These are phyloP conservation scores for Sinocyclocheilus rhinocerous DNA, from an alignment of 2,113 vertebrate species.

Conservation along the genomic window DNA sequence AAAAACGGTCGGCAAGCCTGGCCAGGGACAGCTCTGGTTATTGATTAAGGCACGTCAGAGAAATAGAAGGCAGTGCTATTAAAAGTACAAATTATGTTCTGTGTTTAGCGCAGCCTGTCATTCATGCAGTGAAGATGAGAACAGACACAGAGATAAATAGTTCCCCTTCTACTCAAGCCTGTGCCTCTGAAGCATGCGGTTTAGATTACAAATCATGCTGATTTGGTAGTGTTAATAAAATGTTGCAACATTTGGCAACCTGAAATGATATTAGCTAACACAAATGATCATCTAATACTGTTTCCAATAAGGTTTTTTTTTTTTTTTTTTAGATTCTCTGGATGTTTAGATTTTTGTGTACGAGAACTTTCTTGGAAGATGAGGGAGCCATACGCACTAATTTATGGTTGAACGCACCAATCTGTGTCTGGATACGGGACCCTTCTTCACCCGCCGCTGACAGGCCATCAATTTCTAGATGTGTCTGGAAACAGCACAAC, in stretches of 20 bases:
- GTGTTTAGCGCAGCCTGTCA: constrained; percentile 71
- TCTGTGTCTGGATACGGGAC: not conserved
- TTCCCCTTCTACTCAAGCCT: constrained; percentile 53
- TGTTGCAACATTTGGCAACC: not conserved
- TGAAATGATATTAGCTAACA: not conserved
- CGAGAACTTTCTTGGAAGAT: constrained; percentile 64
- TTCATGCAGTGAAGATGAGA: constrained; percentile 70
- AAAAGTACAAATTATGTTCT: constrained; percentile 75
- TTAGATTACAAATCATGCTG: not conserved
- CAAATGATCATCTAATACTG: too few species aligned
- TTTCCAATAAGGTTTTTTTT: too few species aligned
- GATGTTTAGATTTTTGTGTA: constrained; percentile 58
- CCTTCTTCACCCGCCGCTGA: constrained; percentile 35
- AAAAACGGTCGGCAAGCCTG: constrained; percentile 73
- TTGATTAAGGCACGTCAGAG: constrained; percentile 82
- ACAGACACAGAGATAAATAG: constrained; percentile 25
- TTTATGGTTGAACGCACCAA: constrained; percentile 69
- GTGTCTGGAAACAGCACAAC: constrained; percentile 24
- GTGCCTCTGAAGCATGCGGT: constrained; percentile 58
- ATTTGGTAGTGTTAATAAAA: not conserved
- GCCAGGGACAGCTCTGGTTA: constrained; percentile 74
- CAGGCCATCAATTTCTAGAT: constrained; percentile 55
- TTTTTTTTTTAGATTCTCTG: too few species aligned
- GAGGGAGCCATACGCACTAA: constrained; percentile 73
- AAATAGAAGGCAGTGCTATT: constrained; percentile 71